Percentiles rank a stretch among this genome's conserved stretches.
phyloP scores from a whole-genome alignment of 2,888 invertebrate species.

The Diaprepes abbreviatus region DNA sequence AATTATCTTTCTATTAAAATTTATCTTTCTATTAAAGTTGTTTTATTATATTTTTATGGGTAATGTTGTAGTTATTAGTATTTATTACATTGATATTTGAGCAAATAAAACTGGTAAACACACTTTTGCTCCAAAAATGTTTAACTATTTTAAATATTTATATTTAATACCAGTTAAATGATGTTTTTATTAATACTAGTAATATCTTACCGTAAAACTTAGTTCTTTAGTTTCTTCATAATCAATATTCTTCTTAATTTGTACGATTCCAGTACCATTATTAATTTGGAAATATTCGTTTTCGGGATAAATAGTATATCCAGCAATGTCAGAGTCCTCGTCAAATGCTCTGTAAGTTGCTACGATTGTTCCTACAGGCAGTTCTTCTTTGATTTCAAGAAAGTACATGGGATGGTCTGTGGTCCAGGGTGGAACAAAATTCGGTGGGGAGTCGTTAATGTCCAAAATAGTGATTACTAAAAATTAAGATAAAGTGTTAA shows the following conservation, averaged over 20 bases:
- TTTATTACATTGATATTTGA: too few species aligned
- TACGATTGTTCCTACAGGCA: slow-evolving; percentile 83
- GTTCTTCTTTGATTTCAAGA: slow-evolving; percentile 84
- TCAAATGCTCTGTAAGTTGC: slow-evolving; percentile 85
- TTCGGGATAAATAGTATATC: slow-evolving; percentile 78
- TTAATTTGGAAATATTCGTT: slow-evolving; percentile 86
- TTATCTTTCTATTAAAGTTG: too few species aligned
- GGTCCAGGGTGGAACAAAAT: slow-evolving; percentile 82
- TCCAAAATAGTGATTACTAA: slow-evolving; percentile 78
- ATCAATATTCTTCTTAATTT: slow-evolving; percentile 83
- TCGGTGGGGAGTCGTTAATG: slow-evolving; percentile 79
- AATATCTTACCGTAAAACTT: slow-evolving; percentile 82
- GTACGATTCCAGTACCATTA: slow-evolving; percentile 84
- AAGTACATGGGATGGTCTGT: slow-evolving; percentile 74
- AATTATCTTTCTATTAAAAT: too few species aligned
- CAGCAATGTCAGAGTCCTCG: slow-evolving; percentile 85
- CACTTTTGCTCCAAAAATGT: too few species aligned
- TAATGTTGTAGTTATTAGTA: too few species aligned
- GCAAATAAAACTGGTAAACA: too few species aligned
- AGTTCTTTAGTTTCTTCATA: slow-evolving; percentile 83
- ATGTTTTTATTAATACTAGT: too few species aligned
- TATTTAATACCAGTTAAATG: too few species aligned
- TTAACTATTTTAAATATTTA: too few species aligned
- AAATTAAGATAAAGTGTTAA: too few species aligned
- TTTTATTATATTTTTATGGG: too few species aligned